phyloP scores from a whole-genome alignment of 2,113 vertebrate species.

The Chionis minor region DNA sequence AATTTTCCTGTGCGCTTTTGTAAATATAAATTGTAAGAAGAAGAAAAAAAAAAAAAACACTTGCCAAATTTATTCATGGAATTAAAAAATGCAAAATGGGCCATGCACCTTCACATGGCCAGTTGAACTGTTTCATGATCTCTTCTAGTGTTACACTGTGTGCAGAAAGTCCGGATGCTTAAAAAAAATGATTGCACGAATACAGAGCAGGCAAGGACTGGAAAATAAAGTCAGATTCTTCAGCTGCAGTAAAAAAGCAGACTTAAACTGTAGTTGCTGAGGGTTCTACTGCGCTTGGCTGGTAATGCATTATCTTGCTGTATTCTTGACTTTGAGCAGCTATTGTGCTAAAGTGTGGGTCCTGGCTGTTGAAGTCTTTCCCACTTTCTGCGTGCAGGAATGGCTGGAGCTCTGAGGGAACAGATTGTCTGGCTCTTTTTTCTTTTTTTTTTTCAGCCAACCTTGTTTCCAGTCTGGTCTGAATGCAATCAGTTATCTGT shows the following conservation, averaged over 20 bases:
- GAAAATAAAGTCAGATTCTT: background rate
- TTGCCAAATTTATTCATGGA: background rate
- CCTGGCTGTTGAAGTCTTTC: background rate
- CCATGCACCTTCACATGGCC: background rate
- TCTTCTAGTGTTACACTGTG: background rate
- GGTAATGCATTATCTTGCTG: background rate
- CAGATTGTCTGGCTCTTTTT: slow-evolving; percentile 44
- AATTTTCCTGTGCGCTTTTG: background rate
- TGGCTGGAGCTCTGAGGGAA: slow-evolving; percentile 28
- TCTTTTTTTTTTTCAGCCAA: background rate
- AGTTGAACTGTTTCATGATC: background rate
- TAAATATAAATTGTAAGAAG: background rate
- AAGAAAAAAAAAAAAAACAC: background rate
- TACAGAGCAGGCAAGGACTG: background rate
- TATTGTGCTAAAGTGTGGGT: background rate
- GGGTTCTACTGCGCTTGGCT: background rate
- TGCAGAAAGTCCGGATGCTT: background rate
- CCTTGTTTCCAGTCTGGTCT: slow-evolving; percentile 62
- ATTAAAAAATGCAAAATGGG: background rate
- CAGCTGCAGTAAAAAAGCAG: background rate
- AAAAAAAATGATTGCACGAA: background rate
- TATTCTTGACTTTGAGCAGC: slow-evolving; percentile 11
- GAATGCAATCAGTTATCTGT: slow-evolving; percentile 51
- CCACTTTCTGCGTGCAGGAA: slow-evolving; percentile 1
- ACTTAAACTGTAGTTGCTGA: background rate